Percentiles rank a stretch among this genome's conserved stretches.
Conservation (phyloP, 2,888 invertebrate species). For the Clanis bilineata region DNA sequence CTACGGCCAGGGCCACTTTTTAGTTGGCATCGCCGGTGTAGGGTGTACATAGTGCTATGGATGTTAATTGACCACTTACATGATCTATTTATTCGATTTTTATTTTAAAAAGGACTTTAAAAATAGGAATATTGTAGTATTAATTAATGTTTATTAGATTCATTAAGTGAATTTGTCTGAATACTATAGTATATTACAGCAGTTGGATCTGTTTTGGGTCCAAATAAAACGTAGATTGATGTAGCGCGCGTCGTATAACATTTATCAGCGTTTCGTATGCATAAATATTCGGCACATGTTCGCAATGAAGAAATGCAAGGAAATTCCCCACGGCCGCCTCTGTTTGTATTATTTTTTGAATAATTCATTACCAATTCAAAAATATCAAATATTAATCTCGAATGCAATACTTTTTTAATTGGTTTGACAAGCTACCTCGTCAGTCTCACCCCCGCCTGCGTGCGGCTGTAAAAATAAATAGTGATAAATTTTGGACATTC, state of each 20-base stretch:
- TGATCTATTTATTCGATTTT: too few relatives aligned
- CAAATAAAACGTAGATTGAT: neutral
- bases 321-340: neutral
- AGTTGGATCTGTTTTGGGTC: neutral
- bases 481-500: slow-evolving; percentile 66
- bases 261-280: slow-evolving; percentile 2
- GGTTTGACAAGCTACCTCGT: slow-evolving; percentile 47
- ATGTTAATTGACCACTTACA: too few relatives aligned
- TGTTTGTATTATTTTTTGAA: slow-evolving; percentile 20
- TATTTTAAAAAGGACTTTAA: too few relatives aligned
- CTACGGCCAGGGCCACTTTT: too few relatives aligned
- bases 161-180: neutral
- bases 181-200: neutral
- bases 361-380: slow-evolving; percentile 29
- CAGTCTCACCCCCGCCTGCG: slow-evolving; percentile 45
- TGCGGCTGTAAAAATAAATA: slow-evolving; percentile 59
- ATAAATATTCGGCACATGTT: slow-evolving; percentile 4
- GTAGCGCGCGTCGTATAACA: slow-evolving; percentile 8
- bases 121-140: too few relatives aligned
- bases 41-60: too few relatives aligned
- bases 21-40: too few relatives aligned
- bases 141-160: too few relatives aligned
- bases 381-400: slow-evolving; percentile 46
- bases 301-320: slow-evolving; percentile 7
- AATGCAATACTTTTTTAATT: slow-evolving; percentile 42